Conservation (phyloP, 2,113 vertebrate species). For the Chelonoidis abingdonii region DNA sequence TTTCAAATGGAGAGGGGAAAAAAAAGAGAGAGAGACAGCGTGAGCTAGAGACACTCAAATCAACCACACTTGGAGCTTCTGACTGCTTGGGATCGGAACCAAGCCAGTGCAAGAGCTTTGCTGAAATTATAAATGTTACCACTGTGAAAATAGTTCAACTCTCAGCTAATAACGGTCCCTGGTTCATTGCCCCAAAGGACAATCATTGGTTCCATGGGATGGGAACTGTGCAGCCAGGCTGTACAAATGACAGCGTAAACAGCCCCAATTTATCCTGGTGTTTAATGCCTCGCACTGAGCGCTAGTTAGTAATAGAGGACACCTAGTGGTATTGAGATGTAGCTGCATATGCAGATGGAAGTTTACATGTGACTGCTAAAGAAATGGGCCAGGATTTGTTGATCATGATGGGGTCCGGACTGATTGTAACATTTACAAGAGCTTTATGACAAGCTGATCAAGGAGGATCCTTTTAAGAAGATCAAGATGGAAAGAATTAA, state of each 20-base stretch:
- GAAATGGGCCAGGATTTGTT: rapidly evolving
- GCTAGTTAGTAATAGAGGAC: conserved; percentile 51
- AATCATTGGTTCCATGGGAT: background rate
- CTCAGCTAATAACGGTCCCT: background rate
- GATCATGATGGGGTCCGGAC: rapidly evolving
- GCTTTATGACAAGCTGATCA: background rate
- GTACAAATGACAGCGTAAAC: background rate
- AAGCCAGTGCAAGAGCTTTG: background rate
- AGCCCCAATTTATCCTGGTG: background rate
- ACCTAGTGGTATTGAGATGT: conserved; percentile 60
- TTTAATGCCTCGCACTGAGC: background rate
- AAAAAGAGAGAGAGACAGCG: background rate
- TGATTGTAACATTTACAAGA: background rate
- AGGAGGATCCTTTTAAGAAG: background rate
- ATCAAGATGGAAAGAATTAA: background rate
- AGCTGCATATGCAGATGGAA: conserved; percentile 32
- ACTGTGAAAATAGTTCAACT: background rate
- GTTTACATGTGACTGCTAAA: background rate
- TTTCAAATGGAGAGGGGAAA: background rate
- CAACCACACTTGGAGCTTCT: background rate
- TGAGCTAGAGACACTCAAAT: background rate
- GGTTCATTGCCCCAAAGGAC: background rate
- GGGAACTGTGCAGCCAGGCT: background rate
- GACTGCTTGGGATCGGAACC: background rate
- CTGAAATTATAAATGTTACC: background rate